Conservation (phyloP, 2,797 vertebrate species). For the Delichon dasypus region DNA sequence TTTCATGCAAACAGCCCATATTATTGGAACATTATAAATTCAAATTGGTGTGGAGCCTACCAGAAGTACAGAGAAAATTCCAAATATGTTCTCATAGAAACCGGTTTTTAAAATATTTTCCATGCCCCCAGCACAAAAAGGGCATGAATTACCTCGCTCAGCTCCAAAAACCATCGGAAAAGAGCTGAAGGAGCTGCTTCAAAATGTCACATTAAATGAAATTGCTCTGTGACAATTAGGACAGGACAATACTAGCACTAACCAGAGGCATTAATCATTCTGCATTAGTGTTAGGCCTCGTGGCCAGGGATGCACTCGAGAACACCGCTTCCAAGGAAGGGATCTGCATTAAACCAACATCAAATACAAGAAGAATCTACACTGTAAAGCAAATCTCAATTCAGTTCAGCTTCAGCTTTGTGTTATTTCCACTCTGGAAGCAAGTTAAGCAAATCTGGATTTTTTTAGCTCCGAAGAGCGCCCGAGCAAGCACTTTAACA, state of each 20-base stretch:
- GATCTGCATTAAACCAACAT: neutral
- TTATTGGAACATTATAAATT: neutral
- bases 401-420: neutral
- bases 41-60: neutral
- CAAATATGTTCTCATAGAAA: neutral
- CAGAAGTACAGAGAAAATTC: neutral
- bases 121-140: neutral
- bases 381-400: neutral
- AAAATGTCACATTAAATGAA: neutral
- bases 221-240: neutral
- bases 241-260: conserved; percentile 6
- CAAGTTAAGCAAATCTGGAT: neutral
- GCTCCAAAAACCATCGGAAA: neutral
- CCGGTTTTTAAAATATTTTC: neutral
- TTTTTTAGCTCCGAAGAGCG: neutral
- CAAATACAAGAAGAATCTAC: neutral
- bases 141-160: neutral
- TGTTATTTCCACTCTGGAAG: neutral
- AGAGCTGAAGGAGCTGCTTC: neutral
- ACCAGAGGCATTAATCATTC: conserved; percentile 34
- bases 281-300: neutral
- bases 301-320: neutral
- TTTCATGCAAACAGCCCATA: neutral
- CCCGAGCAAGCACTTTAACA: neutral
- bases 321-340: neutral